phyloP scores from a whole-genome alignment of 2,113 vertebrate genomes.

The Morone chrysops region DNA sequence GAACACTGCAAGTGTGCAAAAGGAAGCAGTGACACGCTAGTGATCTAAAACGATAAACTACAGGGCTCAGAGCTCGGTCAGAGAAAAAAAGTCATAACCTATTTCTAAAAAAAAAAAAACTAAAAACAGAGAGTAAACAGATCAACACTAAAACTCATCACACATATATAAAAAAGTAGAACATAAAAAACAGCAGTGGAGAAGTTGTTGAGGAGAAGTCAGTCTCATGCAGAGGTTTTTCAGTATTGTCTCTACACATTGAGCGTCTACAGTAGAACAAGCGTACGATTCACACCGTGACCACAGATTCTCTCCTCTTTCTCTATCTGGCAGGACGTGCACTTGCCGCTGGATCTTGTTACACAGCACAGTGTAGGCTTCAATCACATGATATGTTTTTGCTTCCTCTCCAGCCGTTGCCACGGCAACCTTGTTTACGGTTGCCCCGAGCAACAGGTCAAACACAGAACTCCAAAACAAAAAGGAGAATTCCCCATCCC shows the following conservation, averaged over 20 bases:
- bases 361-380: conserved; percentile 77
- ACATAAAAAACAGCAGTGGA: background rate
- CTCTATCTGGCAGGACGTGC: conserved; percentile 69
- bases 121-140: background rate
- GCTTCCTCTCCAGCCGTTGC: conserved; percentile 80
- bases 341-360: conserved; percentile 81
- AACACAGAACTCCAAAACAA: conserved; percentile 87
- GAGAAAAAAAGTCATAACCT: background rate
- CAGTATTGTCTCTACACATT: background rate
- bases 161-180: background rate
- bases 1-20: conserved; percentile 1
- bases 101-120: background rate
- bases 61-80: too few relatives aligned
- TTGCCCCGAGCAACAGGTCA: conserved; percentile 86
- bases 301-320: conserved; percentile 72
- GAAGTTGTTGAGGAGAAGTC: background rate
- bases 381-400: conserved; percentile 87
- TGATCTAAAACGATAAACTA: background rate
- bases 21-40: background rate
- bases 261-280: conserved; percentile 20
- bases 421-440: conserved; percentile 87
- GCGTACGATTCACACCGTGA: conserved; percentile 59
- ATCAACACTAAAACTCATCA: background rate
- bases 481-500: conserved; percentile 81
- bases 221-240: conserved; percentile 22